phyloP scores from a whole-genome alignment of 2,797 vertebrate species.

The Coilia nasus region DNA sequence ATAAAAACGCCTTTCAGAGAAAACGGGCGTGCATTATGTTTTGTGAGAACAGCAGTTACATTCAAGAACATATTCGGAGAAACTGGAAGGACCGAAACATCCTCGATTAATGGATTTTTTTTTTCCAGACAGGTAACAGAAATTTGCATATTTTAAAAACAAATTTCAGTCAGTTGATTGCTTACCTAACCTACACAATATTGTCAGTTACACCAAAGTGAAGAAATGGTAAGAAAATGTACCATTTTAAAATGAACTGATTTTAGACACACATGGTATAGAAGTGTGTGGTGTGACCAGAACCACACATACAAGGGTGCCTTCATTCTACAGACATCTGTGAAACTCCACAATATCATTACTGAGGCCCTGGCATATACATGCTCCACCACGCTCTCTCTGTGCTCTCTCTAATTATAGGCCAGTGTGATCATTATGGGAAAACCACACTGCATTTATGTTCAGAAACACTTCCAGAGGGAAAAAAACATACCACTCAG shows the following conservation, averaged over 20 bases:
- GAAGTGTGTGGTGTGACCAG: constrained; percentile 9
- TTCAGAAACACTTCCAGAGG: constrained; percentile 26
- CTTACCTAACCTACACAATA: constrained; percentile 37
- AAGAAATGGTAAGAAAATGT: background rate
- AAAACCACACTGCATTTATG: background rate
- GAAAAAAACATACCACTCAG: constrained; percentile 24
- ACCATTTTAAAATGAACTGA: background rate
- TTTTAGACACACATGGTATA: background rate
- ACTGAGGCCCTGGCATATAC: constrained; percentile 22
- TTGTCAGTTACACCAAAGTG: constrained; percentile 33
- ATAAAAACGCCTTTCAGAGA: constrained; percentile 25
- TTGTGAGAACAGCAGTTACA: constrained; percentile 34
- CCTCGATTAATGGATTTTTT: background rate
- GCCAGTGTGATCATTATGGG: background rate
- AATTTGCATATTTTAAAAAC: constrained; percentile 41
- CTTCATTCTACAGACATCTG: constrained; percentile 36
- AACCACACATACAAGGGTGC: constrained; percentile 45
- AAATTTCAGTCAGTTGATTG: constrained; percentile 38
- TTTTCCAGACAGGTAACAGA: background rate
- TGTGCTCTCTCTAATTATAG: constrained; percentile 26
- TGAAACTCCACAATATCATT: constrained; percentile 16
- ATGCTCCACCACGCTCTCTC: background rate
- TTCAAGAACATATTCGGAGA: constrained; percentile 34
- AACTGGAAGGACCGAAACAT: background rate
- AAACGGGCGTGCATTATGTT: constrained; percentile 15